These are phyloP conservation scores for Agapostemon virescens DNA, from an alignment of 2,888 invertebrate species.

Conservation along the genomic window DNA sequence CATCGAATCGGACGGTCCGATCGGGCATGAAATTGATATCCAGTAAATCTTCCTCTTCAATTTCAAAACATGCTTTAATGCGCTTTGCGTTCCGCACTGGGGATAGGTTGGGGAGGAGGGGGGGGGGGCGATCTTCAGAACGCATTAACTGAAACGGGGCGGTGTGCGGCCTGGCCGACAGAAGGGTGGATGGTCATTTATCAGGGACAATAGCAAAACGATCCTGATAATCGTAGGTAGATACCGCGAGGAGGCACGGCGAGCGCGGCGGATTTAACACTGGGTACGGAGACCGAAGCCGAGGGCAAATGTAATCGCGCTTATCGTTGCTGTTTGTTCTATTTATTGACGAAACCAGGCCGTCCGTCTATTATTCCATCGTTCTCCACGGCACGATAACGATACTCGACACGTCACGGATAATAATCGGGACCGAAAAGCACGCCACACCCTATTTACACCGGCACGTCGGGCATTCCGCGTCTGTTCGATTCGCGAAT, in stretches of 20 bases:
- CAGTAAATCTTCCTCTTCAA: slow-evolving; percentile 40
- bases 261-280: background rate
- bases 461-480: background rate
- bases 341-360: slow-evolving; percentile 49
- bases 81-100: slow-evolving; percentile 28
- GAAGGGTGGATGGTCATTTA: slow-evolving; percentile 47
- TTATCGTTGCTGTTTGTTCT: slow-evolving; percentile 57
- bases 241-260: background rate
- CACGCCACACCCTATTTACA: slow-evolving; percentile 22
- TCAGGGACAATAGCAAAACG: slow-evolving; percentile 50
- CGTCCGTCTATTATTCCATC: slow-evolving; percentile 46
- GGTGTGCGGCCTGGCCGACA: slow-evolving; percentile 19
- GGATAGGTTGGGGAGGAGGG: background rate
- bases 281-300: background rate
- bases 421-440: slow-evolving; percentile 53
- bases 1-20: slow-evolving; percentile 29
- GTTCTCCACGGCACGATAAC: slow-evolving; percentile 36
- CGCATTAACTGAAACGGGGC: slow-evolving; percentile 39
- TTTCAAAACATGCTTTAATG: slow-evolving; percentile 37
- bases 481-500: slow-evolving; percentile 12
- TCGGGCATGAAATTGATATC: slow-evolving; percentile 40
- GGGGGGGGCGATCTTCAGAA: slow-evolving; percentile 14
- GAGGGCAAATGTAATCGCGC: slow-evolving; percentile 40
- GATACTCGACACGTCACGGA: slow-evolving; percentile 54
- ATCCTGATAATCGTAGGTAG: slow-evolving; percentile 41